Evolutionary conservation across 2,888 invertebrate genomes (phyloP).

Genomic region (Hyposoter dolosus): DNA sequence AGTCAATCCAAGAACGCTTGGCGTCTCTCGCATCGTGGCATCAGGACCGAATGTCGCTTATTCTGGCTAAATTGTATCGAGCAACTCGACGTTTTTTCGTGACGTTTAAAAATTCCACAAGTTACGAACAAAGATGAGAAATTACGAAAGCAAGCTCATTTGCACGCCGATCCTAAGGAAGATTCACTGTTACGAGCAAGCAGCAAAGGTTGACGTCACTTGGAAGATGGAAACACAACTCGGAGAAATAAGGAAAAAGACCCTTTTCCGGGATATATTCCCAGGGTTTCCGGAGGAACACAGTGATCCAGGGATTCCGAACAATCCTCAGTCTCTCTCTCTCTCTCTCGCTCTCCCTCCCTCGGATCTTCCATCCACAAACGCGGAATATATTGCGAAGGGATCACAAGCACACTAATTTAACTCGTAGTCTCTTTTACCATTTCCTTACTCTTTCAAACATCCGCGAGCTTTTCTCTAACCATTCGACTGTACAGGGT

Average conservation of each 20-base stretch:
- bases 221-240: conserved; percentile 18
- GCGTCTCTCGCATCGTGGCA: conserved; percentile 9
- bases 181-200: background rate
- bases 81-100: conserved; percentile 45
- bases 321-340: conserved; percentile 36
- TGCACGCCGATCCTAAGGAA: background rate
- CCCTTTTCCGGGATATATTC: conserved; percentile 37
- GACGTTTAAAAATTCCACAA: conserved; percentile 52
- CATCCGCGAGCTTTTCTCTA: conserved; percentile 24
- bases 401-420: conserved; percentile 50
- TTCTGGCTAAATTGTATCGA: conserved; percentile 62
- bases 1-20: background rate
- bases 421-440: conserved; percentile 21
- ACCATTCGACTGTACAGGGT: conserved; percentile 20
- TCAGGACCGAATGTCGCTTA: conserved; percentile 12
- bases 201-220: background rate
- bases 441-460: conserved; percentile 21
- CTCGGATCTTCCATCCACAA: conserved; percentile 24
- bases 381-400: conserved; percentile 44
- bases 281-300: conserved; percentile 19
- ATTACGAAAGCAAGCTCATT: background rate
- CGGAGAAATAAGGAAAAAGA: conserved; percentile 13
- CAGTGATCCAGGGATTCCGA: conserved; percentile 43
- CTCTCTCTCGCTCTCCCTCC: background rate
- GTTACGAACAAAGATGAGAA: conserved; percentile 12